A percentile compares a stretch with the other conserved stretches of the same genome.
Evolutionary conservation across 53 echinoderm and acorn worm genomes (phyloP).

Genomic region (Echinometra lucunter): DNA sequence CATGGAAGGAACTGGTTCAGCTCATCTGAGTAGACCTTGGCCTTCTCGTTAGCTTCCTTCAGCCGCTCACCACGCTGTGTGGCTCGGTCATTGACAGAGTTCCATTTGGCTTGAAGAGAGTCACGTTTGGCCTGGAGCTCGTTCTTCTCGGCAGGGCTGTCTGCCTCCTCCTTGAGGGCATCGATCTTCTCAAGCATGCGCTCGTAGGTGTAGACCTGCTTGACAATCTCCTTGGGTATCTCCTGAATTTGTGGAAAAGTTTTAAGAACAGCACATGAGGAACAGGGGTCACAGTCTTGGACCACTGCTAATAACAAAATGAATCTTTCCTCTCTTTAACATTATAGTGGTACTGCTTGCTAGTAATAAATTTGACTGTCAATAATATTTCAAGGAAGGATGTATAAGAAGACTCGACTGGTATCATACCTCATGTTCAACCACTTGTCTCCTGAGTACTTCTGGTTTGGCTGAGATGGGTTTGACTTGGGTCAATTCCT

Average conservation of each 20-base stretch:
- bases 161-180: slow-evolving; percentile 86
- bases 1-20: slow-evolving; percentile 94
- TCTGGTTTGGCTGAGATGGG: slow-evolving; percentile 99
- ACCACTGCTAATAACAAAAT: too few relatives aligned
- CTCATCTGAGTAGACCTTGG: slow-evolving; percentile 94
- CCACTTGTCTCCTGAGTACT: slow-evolving; percentile 86
- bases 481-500: slow-evolving; percentile 81
- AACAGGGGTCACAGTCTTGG: too few relatives aligned
- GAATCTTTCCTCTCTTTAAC: too few relatives aligned
- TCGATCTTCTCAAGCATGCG: slow-evolving; percentile 93
- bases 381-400: too few relatives aligned
- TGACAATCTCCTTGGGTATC: slow-evolving; percentile 95
- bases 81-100: slow-evolving; percentile 80
- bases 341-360: too few relatives aligned
- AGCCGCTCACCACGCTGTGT: slow-evolving; percentile 83
- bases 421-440: slow-evolving; percentile 93
- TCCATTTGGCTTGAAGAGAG: slow-evolving; percentile 86
- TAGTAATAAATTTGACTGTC: too few relatives aligned
- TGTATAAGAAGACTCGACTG: background rate
- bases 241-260: slow-evolving; percentile 72
- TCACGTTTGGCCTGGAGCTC: slow-evolving; percentile 88
- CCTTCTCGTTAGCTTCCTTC: slow-evolving; percentile 81
- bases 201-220: slow-evolving; percentile 98
- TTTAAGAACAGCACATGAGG: too few relatives aligned
- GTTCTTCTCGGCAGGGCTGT: slow-evolving; percentile 81